Base-by-base conservation (phyloP, 2,888 invertebrate genomes). In the Caenorhabditis parvicauda region DNA sequence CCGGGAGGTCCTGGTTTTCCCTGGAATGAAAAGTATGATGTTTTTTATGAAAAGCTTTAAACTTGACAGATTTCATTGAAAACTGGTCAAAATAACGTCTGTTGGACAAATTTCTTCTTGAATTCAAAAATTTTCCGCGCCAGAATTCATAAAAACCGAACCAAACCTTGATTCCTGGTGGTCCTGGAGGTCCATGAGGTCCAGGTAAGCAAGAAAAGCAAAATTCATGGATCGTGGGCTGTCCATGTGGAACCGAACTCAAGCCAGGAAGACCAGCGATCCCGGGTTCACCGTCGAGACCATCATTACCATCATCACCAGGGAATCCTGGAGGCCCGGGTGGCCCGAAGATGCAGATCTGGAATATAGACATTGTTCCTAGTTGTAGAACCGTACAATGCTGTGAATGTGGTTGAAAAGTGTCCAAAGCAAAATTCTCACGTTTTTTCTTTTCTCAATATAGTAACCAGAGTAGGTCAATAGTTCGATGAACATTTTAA, bases 181-280 rank as follows among this genome's bases (percentile, higher is more conserved):
- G 46, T 19, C 69, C 70, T 7, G 59, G 57, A 17, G 70, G 68
- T 12, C 75, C 75, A 37, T 61, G 39, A 22, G 56, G 59, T 2
- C 70, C 64, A 3, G 63, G 69, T 29, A 67, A 67, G 47, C 75
- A 75, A 38, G 64, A 57, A 51, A 70, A 72, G 57, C 74, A 74
- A 42, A 65, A 70, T 54, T 67, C 67, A 3, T 61, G 54, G 12
- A 54, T 45, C 21, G 44, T 49, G 2, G 56, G 54, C 12, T 54
- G 51, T 6, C 38, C 41, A 1, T 14, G 12, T n/a, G 35, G 35
- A 22, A 57, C 54, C 1, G 45, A 48, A 2, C 51, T 54, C 1
- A 50, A 21, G 1, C 62, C 66, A 0, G 50, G 56, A 32, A 27
- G 21, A 24, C 67, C 67, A 4, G 55, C 54, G 7, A 25, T 24